Percentiles rank a stretch among this genome's conserved stretches.
Evolutionary conservation across 1,140 invertebrate species (phyloP).

Genomic region (Pseudomyrmex sp.): DNA sequence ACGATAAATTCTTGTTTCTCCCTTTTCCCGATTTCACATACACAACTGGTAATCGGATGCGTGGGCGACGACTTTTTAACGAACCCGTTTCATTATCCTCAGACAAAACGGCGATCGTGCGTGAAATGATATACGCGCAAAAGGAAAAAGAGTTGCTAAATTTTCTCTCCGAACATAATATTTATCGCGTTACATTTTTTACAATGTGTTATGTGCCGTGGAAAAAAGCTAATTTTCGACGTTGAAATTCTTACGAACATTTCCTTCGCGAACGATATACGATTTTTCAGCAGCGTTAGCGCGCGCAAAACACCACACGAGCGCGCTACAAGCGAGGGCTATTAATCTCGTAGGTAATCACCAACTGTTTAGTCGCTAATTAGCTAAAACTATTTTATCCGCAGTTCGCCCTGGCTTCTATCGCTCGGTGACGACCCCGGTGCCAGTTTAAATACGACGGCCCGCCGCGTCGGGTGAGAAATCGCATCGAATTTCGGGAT

Average conservation of each 20-base stretch:
- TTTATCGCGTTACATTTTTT: not conserved
- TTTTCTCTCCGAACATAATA: not conserved
- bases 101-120: not conserved
- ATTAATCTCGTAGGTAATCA: conserved; percentile 39
- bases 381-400: conserved; percentile 39
- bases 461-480: conserved; percentile 30
- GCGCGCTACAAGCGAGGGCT: not conserved
- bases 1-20: conserved; percentile 48
- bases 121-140: not conserved
- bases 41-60: conserved; percentile 36
- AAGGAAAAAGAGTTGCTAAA: not conserved
- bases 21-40: conserved; percentile 36
- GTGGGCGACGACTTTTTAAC: conserved; percentile 30
- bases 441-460: conserved; percentile 39
- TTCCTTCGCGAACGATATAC: not conserved
- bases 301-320: conserved; percentile 2
- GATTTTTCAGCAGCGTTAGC: not conserved
- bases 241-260: not conserved
- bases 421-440: conserved; percentile 11
- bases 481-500: conserved; percentile 36
- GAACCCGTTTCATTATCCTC: conserved; percentile 33
- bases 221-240: not conserved
- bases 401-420: conserved; percentile 11
- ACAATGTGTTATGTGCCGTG: not conserved
- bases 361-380: conserved; percentile 48